Base-by-base conservation (phyloP, 2,797 vertebrate species). In the Prunella strophiata region DNA sequence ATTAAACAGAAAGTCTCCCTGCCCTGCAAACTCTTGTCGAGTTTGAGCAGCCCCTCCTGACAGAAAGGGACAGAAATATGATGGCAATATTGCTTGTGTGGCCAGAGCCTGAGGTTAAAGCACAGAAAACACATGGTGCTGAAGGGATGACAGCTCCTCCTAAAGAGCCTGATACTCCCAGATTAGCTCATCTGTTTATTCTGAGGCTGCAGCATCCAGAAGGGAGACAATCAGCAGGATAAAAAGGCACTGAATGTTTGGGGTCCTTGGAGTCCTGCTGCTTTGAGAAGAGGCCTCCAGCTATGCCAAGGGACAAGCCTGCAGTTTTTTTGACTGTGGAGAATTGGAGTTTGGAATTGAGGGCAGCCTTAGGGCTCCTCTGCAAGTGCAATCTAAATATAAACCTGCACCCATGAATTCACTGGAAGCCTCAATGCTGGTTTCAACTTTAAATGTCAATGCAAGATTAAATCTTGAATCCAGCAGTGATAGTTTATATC, bases 351-450 rank as follows among this genome's bases (percentile, higher is more conserved):
- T 65, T 70, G 73, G 76, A 86, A 85, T 82, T 48, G 88, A 95
- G 66, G 82, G 61, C 79, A 93, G 88, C 93, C 90, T 95, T 73
- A 82, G 63, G 95, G 95, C 83, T 96, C 48, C 48, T 93, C 62
- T 84, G 38, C 45, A 76, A 79, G 16, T 40, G 23, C 21, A 76
- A 22, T 52, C 92, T 93, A 95, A 94, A 95, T 87, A 93, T 92
- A 95, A 94, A 90, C 70, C 66, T 71, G 59, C 80, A 93, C 59
- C 79, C 67, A 27, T 63, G 61, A n/a, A 65, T 47, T 89, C 42
- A 36, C 45, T 80, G 40, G 47, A 54, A 81, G 11, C 55, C 73
- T 88, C 83, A 88, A 3, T 3, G 5, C 27, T 9, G 6, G 73
- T 59, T 94, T 84, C 80, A 71, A n/a, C 34, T 65, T 85, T 79